phyloP scores from a whole-genome alignment of 1,140 invertebrate genomes.

The Trichomalopsis sarcophagae region DNA sequence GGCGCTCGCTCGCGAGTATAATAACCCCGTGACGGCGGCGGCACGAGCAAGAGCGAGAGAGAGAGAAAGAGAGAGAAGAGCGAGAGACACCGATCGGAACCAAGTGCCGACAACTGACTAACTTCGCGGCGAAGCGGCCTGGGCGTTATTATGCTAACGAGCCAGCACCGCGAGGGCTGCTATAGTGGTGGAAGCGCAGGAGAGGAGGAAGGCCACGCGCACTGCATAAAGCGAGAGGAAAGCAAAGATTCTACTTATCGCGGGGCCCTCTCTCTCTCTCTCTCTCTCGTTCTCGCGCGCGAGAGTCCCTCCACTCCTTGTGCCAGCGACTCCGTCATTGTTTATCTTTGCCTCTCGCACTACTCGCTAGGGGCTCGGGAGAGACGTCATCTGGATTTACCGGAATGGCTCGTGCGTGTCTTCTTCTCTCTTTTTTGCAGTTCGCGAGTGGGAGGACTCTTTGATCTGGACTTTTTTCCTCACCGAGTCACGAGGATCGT shows the following conservation, averaged over 20 bases:
- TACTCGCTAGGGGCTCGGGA: neutral
- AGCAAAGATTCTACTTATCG: constrained; percentile 18
- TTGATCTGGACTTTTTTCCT: too few species aligned
- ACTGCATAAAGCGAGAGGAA: constrained; percentile 12
- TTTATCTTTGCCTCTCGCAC: neutral
- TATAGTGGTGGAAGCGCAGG: constrained; percentile 38
- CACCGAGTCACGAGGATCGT: too few species aligned
- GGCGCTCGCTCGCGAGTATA: constrained; percentile 29
- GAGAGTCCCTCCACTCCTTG: neutral
- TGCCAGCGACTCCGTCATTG: neutral
- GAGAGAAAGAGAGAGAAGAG: neutral
- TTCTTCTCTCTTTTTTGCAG: neutral
- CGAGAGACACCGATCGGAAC: constrained; percentile 23
- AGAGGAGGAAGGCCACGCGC: neutral
- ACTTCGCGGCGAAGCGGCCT: constrained; percentile 41
- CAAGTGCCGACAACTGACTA: constrained; percentile 47
- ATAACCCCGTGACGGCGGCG: constrained; percentile 12
- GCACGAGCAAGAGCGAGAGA: neutral
- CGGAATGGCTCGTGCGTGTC: neutral
- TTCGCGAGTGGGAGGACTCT: neutral
- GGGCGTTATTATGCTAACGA: constrained; percentile 51
- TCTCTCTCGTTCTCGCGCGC: neutral
- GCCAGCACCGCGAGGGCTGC: constrained; percentile 13
- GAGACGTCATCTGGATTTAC: neutral
- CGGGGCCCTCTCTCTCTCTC: neutral